Evolutionary conservation across 1,140 invertebrate species (phyloP).

Genomic region (Megathymus violae): DNA sequence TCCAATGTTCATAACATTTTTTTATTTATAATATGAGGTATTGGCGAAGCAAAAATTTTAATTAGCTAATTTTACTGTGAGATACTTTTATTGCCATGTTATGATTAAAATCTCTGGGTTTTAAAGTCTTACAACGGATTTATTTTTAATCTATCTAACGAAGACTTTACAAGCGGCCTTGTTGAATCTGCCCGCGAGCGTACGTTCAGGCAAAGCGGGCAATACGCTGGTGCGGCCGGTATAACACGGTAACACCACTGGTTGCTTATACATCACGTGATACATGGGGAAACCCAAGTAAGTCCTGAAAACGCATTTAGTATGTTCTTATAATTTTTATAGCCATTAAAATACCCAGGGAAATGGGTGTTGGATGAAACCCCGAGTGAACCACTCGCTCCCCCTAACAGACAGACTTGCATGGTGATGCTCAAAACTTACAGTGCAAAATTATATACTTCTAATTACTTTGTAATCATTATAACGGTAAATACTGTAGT

Average conservation of each 20-base stretch:
- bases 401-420: too few relatives aligned
- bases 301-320: slow-evolving; percentile 60
- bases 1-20: too few relatives aligned
- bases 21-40: neutral
- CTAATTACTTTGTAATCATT: too few relatives aligned
- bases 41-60: too few relatives aligned
- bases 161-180: slow-evolving; percentile 70
- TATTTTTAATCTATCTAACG: slow-evolving; percentile 50
- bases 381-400: too few relatives aligned
- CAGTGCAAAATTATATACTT: too few relatives aligned
- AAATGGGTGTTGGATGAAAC: too few relatives aligned
- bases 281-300: slow-evolving; percentile 83
- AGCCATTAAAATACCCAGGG: too few relatives aligned
- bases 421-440: too few relatives aligned
- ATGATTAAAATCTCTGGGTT: neutral
- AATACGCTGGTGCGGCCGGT: slow-evolving; percentile 73
- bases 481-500: too few relatives aligned
- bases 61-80: neutral
- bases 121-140: too few relatives aligned
- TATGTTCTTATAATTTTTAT: neutral
- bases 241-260: slow-evolving; percentile 79
- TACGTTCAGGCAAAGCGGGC: slow-evolving; percentile 80
- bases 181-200: slow-evolving; percentile 78
- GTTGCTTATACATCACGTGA: slow-evolving; percentile 84
- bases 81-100: neutral